phyloP scores from a whole-genome alignment of 2,888 invertebrate species.

The Phasia obesa region DNA sequence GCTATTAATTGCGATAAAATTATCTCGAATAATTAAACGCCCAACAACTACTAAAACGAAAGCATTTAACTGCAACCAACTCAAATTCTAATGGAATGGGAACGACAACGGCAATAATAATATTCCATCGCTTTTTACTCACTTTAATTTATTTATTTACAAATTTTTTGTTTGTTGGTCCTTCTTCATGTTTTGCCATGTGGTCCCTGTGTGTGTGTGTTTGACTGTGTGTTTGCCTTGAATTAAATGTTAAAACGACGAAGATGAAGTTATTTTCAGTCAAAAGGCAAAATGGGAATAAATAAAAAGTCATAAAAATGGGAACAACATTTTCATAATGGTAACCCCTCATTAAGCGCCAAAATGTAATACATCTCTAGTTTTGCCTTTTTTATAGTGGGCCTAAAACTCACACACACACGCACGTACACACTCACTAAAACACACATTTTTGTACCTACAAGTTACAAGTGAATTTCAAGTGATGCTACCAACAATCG shows the following conservation, averaged over 20 bases:
- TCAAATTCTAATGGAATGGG: conserved; percentile 22
- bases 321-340: conserved; percentile 68
- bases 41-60: conserved; percentile 42
- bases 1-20: too few species aligned
- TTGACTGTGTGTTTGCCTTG: conserved; percentile 20
- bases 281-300: conserved; percentile 55
- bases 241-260: conserved; percentile 39
- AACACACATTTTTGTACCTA: not conserved
- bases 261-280: conserved; percentile 65
- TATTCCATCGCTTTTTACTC: conserved; percentile 23
- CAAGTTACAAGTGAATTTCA: conserved; percentile 22
- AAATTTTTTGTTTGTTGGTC: conserved; percentile 23
- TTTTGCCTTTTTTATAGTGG: conserved; percentile 6
- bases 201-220: not conserved
- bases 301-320: conserved; percentile 62
- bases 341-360: conserved; percentile 68
- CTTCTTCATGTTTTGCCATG: conserved; percentile 26
- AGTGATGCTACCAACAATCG: not conserved
- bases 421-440: not conserved
- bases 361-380: conserved; percentile 66
- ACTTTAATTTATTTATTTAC: conserved; percentile 41
- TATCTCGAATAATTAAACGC: too few species aligned
- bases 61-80: conserved; percentile 45
- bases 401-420: conserved; percentile 35
- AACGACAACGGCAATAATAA: conserved; percentile 40